Evolutionary conservation across 2,888 invertebrate genomes (phyloP), one percentile per base, ranked within the genome.

Genomic region (Protula sp.): DNA sequence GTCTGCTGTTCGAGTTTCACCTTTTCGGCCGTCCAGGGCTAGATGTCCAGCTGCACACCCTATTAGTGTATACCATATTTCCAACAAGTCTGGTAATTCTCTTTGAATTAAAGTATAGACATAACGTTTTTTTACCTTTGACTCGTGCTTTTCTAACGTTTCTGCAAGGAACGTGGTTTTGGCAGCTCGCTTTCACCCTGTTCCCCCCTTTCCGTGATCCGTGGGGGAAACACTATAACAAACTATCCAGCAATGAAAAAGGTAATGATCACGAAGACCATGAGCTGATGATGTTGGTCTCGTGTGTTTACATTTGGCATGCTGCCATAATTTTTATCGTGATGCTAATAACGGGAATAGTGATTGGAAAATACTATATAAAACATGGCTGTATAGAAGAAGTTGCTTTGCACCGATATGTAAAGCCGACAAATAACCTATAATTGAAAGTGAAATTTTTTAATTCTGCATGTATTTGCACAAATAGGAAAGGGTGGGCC

Each of bases 151-250:
- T n/a, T 24, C 24, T 77, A 57, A 74, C 74, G 1, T 59, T 79
- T 2, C 69, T 81, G 22, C 82, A 82, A 70, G 82, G 82, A 22
- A 78, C 77, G 19, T 83, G 82, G 82, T 81, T 80, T 67, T 76
- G 71, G 56, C 77, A 78, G 62, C 73, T 82, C 26, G 81, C 78
- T 2, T 79, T 78, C 64, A 77, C 81, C 52, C 68, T 82, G 9
- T 80, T 81, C 67, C 74, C 78, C 26, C 82, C 81, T 9, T 22
- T 50, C 54, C 57, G 1, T 9, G 59, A 50, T n/a, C n/a, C 28
- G 4, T 19, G 47, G 9, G 28, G 45, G 24, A 45, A n/a, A n/a
- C n/a, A n/a, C n/a, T n/a, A n/a, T n/a, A n/a, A n/a, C n/a, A n/a
- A n/a, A n/a, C n/a, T n/a, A n/a, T n/a, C n/a, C n/a, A n/a, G 58